Evolutionary conservation across 2,797 vertebrate species (phyloP), one percentile per base, ranked within the genome.

Genomic region (Chromis chromis): DNA sequence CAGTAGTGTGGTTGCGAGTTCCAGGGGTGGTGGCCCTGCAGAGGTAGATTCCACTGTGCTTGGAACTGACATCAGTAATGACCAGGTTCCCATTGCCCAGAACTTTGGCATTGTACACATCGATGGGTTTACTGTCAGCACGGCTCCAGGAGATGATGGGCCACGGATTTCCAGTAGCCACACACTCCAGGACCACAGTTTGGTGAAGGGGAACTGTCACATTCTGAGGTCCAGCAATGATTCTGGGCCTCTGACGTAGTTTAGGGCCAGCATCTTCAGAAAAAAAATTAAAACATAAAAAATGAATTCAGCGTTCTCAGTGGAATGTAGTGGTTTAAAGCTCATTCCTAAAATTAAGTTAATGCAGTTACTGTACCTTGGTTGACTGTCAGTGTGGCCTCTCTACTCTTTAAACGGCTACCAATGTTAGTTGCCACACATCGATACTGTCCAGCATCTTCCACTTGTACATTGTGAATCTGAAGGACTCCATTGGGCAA

Each of bases 121-220:
- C 98, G 2, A 99, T 99, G 84, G 98, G 95, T 88, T 96, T 97
- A 55, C 97, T 96, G 90, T 99, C 98, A 79, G 83, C 94, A 9
- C 95, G 96, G 86, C 97, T 99, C 98, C 98, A 99, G 64, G 98
- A 99, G 88, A 99, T 95, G 83, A 99, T 96, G 40, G 98, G 98
- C 70, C 94, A 95, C 53, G 98, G 98, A 77, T 96, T 96, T 53
- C 98, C 98, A 6, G 95, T 96, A 78, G 98, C 98, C 70, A 97
- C 85, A 69, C 98, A 99, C 90, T 99, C 98, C 86, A 99, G 83
- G 65, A 99, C 95, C 61, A 95, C 95, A 2, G 96, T 97, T 73
- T 96, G 96, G 86, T 96, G 96, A 65, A 96, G 92, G 59, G 95
- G 93, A 13, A 93, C 90, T 0, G 97, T 98, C 82, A 95, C 74